Evolutionary conservation across 2,888 invertebrate genomes (phyloP), one percentile per base, ranked within the genome.

Genomic region (Camptogramma bilineatum): DNA sequence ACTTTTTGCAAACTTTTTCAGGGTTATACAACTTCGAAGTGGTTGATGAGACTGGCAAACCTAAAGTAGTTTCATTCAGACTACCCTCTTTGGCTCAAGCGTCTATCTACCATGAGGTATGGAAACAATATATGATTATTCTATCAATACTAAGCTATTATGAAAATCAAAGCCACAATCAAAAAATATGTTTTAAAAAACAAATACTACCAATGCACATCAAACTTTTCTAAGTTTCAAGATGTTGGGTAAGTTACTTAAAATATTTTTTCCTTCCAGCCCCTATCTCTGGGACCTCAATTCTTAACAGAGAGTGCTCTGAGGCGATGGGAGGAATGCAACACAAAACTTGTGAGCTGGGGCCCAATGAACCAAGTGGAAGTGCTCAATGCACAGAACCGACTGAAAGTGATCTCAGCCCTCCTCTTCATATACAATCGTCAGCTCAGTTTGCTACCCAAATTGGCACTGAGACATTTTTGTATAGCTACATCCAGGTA

Each of bases 311-410:
- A 98, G 87, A 97, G 96, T 82, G 97, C 97, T 52, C 91, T 98
- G 60, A 93, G 97, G 19, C 94, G 98, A 64, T 96, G 97, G 94
- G 98, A 98, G 85, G 97, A 97, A 81, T 97, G 97, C 78, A 97
- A 98, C 78, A 96, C 96, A 46, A 97, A 97, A 79, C 94, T 97
- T 68, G 97, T 98, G 50, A 96, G 96, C 79, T 97, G 98, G 96
- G 98, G 99, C 0, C 99, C 99, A 10, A 94, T 97, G 75, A 95
- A 97, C 13, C 98, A 98, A 84, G 96, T 98, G 50, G 98, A 98
- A 85, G 95, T 95, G 18, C 94, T 99, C 31, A 98, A 97, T 87
- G 97, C 98, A 47, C 98, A 98, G 86, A 99, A 98, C 87, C 95
- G 98, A 65, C 94, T 97, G 72, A 96, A 96, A 85, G 96, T 99